Evolutionary conservation across 1,140 invertebrate species (phyloP).

Genomic region (Seison nebaliae): DNA sequence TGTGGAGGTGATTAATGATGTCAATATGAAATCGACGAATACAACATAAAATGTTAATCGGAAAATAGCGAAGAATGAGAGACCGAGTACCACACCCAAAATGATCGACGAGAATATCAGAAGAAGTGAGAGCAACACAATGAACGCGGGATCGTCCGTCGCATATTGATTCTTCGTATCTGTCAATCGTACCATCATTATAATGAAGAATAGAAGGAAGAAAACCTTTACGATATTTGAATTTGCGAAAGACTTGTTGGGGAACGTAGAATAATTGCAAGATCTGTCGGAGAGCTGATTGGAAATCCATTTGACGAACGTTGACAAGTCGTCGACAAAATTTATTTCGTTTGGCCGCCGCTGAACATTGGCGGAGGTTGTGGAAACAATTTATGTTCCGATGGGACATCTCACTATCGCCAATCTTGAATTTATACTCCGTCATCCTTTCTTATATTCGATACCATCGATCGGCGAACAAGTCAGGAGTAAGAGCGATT

Average conservation of each 20-base stretch:
- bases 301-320: slow-evolving; percentile 95
- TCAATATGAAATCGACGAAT: slow-evolving; percentile 69
- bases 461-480: too few relatives aligned
- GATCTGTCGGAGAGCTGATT: slow-evolving; percentile 97
- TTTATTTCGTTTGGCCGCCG: slow-evolving; percentile 66
- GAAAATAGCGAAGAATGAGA: slow-evolving; percentile 47
- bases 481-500: too few relatives aligned
- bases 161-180: slow-evolving; percentile 96
- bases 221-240: slow-evolving; percentile 86
- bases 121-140: slow-evolving; percentile 63
- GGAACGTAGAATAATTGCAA: slow-evolving; percentile 72
- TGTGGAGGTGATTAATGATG: slow-evolving; percentile 60
- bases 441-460: too few relatives aligned
- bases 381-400: too few relatives aligned
- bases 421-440: too few relatives aligned
- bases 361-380: too few relatives aligned
- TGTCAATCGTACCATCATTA: slow-evolving; percentile 21
- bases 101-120: slow-evolving; percentile 67
- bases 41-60: slow-evolving; percentile 68
- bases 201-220: slow-evolving; percentile 16
- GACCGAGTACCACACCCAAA: slow-evolving; percentile 50
- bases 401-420: too few relatives aligned
- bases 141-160: slow-evolving; percentile 88
- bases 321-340: slow-evolving; percentile 64
- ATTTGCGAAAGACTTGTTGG: slow-evolving; percentile 91